Base-by-base conservation (phyloP, 2,113 vertebrate species). In the Phycodurus eques region DNA sequence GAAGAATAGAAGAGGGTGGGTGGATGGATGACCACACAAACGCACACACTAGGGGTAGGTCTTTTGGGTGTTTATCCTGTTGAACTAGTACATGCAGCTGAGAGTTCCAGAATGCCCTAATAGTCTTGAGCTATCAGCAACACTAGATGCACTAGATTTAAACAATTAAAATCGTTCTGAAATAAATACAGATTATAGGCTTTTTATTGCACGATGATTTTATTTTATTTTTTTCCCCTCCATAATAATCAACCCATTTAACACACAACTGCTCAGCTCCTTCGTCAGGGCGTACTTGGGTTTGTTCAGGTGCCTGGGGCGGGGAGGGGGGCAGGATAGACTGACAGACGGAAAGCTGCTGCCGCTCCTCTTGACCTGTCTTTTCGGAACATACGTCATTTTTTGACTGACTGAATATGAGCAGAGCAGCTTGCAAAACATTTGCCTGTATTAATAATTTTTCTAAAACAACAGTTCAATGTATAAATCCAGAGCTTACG, bases 1-100 rank as follows among this genome's bases (percentile, higher is more conserved):
- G 87, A 90, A 86, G 75, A 84, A 88, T 82, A 81, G 85, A 68
- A 67, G 74, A 68, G 69, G 3, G 64, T 80, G 79, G 82, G 47
- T 74, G 83, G 42, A 83, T 77, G 83, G 72, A 70, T 71, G 75
- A 64, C 78, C 59, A 72, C 53, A 75, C 10, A 67, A 31, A 75
- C 63, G 31, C 71, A 70, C 65, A 47, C 56, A 49, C 61, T 59
- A 14, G 31, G 31, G 31, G 27, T 15, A 54, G 19, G 22, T 59
- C 10, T 59, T 27, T 12, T 27, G n/a, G n/a, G 11, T 13, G 27
- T 27, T 31, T 27, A 59, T 59, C 56, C 9, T 14, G 56, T 59
- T 59, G 56, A 31, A 13, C 22, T 12, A 39, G 35, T 13, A 13
- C 56, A 59, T 31, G 22, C 22, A 33, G 22, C 9, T 59, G 13